Percentiles rank a stretch among this genome's conserved stretches.
These are phyloP conservation scores for Hartigia nigra DNA, from an alignment of 2,888 invertebrate genomes.

Conservation along the genomic window DNA sequence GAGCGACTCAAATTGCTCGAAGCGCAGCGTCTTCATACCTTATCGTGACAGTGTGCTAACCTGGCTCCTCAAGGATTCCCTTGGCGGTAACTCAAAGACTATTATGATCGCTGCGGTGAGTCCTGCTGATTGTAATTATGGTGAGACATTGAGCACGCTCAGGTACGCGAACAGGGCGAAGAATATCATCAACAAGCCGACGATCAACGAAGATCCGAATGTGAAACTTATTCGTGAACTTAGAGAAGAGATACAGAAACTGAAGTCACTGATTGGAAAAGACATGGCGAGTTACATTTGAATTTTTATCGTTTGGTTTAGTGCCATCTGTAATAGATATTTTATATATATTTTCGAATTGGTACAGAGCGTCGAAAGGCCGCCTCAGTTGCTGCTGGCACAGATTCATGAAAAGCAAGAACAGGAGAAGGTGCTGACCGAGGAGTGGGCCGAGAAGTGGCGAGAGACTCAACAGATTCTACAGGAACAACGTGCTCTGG, in stretches of 20 bases:
- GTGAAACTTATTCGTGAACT: slow-evolving; percentile 88
- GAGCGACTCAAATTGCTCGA: slow-evolving; percentile 62
- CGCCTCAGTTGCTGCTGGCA: slow-evolving; percentile 76
- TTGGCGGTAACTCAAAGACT: slow-evolving; percentile 91
- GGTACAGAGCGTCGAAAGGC: slow-evolving; percentile 66
- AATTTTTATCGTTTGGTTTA: slow-evolving; percentile 13
- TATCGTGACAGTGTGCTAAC: slow-evolving; percentile 90
- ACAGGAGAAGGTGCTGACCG: slow-evolving; percentile 88
- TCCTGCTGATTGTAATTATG: slow-evolving; percentile 88
- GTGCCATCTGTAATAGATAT: slow-evolving; percentile 14
- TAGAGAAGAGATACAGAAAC: slow-evolving; percentile 85
- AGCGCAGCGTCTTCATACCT: slow-evolving; percentile 78
- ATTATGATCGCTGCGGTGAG: slow-evolving; percentile 90
- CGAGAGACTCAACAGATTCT: slow-evolving; percentile 88
- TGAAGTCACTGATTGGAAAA: slow-evolving; percentile 79
- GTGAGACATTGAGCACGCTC: slow-evolving; percentile 86
- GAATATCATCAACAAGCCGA: slow-evolving; percentile 91
- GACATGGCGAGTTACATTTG: slow-evolving; percentile 69
- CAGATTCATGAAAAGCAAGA: slow-evolving; percentile 91
- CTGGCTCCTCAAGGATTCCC: slow-evolving; percentile 88
- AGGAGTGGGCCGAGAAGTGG: slow-evolving; percentile 96
- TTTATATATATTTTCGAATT: slow-evolving; percentile 17
- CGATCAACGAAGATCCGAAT: slow-evolving; percentile 90
- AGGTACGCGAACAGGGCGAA: slow-evolving; percentile 91
- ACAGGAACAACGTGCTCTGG: slow-evolving; percentile 88